These are phyloP conservation scores for Schizothorax lantsangensis DNA, from an alignment of 2,797 vertebrate genomes.

Conservation along the genomic window DNA sequence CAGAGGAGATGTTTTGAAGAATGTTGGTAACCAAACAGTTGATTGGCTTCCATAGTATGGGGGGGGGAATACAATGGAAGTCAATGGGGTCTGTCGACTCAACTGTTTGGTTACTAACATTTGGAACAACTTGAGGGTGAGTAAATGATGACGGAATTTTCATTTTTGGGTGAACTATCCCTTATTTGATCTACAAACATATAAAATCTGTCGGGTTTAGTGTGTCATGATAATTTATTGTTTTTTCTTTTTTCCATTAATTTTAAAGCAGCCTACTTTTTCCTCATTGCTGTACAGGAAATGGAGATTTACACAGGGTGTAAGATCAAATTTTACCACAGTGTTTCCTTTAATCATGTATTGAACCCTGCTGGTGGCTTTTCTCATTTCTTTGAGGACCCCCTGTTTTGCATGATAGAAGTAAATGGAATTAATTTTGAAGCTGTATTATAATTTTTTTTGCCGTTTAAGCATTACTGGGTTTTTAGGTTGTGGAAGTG, in stretches of 20 bases:
- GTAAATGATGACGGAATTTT: not conserved
- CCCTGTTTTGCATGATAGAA: not conserved
- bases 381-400: conserved; percentile 13
- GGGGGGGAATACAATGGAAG: not conserved
- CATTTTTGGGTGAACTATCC: not conserved
- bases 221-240: conserved; percentile 31
- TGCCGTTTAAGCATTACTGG: conserved; percentile 15
- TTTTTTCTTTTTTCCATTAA: not conserved
- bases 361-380: conserved; percentile 1
- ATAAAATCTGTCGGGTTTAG: not conserved
- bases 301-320: not conserved
- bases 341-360: conserved; percentile 33
- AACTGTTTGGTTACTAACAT: not conserved
- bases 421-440: conserved; percentile 18
- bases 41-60: not conserved
- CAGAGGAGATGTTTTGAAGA: not conserved
- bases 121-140: not conserved
- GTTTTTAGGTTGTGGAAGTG: conserved; percentile 19
- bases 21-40: not conserved
- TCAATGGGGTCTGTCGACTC: not conserved
- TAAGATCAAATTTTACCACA: not conserved
- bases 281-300: conserved; percentile 7
- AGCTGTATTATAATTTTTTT: not conserved
- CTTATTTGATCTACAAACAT: not conserved
- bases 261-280: conserved; percentile 5